Evolutionary conservation across 1,140 invertebrate species (phyloP).

Genomic region (Arion vulgaris): DNA sequence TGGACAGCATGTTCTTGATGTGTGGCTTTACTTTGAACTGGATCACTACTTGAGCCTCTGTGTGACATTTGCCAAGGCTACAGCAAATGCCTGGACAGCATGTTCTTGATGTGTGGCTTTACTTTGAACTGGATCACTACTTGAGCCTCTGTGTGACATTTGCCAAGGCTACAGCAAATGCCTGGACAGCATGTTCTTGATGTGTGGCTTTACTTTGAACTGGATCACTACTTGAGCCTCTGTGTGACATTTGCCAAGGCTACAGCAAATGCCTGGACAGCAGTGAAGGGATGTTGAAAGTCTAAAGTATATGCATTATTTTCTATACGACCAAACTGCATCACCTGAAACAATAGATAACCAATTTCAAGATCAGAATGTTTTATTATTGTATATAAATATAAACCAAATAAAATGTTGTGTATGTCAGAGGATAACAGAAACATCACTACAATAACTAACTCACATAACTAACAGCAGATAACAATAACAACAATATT

Average conservation of each 20-base stretch:
- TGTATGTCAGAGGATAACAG: no score
- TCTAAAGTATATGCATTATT: conserved; percentile 98
- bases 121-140: conserved; percentile 71
- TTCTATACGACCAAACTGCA: conserved; percentile 99
- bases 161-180: conserved; percentile 97
- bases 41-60: conserved; percentile 95
- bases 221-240: conserved; percentile 85
- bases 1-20: no score
- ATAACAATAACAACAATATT: no score
- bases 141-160: conserved; percentile 99
- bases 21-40: no score
- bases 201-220: no score
- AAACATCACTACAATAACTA: no score
- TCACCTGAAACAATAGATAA: conserved; percentile 81
- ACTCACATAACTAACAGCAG: no score
- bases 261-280: conserved; percentile 97
- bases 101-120: no score
- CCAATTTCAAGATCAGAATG: no score
- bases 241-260: conserved; percentile 99
- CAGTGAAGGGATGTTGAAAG: conserved; percentile 99
- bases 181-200: conserved; percentile 88
- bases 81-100: conserved; percentile 98
- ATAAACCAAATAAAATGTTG: no score
- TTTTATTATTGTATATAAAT: no score
- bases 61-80: conserved; percentile 98